Conservation (phyloP, 1,140 invertebrate species). For the Sycobia sp. region DNA sequence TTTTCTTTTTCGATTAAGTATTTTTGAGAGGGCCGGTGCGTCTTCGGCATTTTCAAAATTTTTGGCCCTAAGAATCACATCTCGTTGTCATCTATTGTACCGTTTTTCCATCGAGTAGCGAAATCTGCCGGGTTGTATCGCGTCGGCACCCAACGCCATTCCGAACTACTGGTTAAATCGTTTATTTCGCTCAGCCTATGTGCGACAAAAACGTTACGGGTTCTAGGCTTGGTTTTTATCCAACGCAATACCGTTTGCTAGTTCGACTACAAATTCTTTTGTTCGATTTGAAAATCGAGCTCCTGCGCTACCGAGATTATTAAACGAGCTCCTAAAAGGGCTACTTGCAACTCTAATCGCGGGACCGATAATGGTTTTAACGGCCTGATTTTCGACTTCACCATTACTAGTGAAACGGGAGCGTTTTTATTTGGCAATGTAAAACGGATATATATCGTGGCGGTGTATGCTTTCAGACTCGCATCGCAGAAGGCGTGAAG, state of each 20-base stretch:
- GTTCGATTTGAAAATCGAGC: neutral
- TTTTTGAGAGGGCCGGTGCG: neutral
- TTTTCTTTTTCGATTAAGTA: neutral
- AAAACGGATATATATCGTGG: neutral
- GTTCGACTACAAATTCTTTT: neutral
- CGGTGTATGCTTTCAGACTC: too few relatives aligned
- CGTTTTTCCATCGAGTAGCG: neutral
- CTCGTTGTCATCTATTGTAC: neutral
- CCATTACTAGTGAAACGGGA: neutral
- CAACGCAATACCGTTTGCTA: neutral
- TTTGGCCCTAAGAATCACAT: neutral
- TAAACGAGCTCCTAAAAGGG: too few relatives aligned
- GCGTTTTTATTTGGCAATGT: too few relatives aligned
- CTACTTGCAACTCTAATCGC: too few relatives aligned
- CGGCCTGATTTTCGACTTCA: too few relatives aligned
- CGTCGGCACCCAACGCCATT: neutral
- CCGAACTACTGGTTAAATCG: neutral
- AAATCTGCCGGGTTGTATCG: neutral
- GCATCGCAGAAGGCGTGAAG: neutral
- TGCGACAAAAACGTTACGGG: neutral
- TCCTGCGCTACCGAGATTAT: neutral
- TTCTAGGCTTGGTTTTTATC: neutral
- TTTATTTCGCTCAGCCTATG: neutral
- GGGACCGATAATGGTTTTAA: neutral
- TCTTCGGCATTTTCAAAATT: neutral